These are phyloP conservation scores for Myanophis thanlyinensis DNA, from an alignment of 2,113 vertebrate genomes.

Conservation along the genomic window DNA sequence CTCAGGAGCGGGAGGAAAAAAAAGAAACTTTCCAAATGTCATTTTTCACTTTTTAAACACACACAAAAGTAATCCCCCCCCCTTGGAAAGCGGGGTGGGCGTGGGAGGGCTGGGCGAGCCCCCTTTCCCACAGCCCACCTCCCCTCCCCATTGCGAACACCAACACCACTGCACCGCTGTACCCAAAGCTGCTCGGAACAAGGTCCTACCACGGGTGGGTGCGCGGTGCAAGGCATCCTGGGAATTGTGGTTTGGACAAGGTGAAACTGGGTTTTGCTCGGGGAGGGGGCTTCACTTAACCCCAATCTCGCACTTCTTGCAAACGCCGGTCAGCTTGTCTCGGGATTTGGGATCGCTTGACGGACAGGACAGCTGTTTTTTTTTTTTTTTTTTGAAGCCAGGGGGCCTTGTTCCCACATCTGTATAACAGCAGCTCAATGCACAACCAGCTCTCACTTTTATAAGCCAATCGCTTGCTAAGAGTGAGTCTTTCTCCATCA, in stretches of 20 bases:
- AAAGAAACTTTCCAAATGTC: neutral
- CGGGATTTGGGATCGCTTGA: neutral
- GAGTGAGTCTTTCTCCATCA: neutral
- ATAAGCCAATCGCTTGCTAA: neutral
- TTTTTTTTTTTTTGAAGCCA: neutral
- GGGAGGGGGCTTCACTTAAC: neutral
- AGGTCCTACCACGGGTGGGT: too few species aligned
- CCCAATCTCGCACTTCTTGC: neutral
- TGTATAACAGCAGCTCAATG: neutral
- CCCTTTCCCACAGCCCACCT: neutral
- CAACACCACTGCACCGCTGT: neutral
- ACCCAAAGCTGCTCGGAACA: accelerated
- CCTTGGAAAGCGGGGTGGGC: too few species aligned
- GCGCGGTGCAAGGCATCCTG: neutral
- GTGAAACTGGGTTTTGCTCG: neutral
- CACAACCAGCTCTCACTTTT: too few species aligned
- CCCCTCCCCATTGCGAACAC: neutral
- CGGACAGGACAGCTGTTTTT: too few species aligned
- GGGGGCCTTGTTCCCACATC: too few species aligned
- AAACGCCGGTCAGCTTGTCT: neutral
- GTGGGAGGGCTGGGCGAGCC: neutral
- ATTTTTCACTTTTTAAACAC: neutral
- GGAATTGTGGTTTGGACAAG: neutral
- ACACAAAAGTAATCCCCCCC: too few species aligned
- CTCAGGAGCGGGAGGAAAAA: neutral